Evolutionary conservation across 2,888 invertebrate species (phyloP).

Genomic region (Harpagoxenus sublaevis): DNA sequence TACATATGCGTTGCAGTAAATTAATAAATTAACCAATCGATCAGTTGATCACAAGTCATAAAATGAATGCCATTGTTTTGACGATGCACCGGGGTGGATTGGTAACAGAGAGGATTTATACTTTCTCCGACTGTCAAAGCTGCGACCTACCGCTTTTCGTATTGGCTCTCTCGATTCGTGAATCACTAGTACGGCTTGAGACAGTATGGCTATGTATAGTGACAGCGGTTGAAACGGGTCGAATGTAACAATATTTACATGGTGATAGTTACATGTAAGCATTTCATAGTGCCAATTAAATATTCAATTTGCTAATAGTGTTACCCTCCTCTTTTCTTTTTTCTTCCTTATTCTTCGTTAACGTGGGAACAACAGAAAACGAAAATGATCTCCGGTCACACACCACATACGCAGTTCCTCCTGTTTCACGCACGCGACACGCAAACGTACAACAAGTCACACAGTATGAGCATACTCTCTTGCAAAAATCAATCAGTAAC

Average conservation of each 20-base stretch:
- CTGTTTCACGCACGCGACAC: slow-evolving; percentile 64
- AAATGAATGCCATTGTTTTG: slow-evolving; percentile 14
- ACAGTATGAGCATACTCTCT: slow-evolving; percentile 38
- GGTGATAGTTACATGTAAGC: slow-evolving; percentile 77
- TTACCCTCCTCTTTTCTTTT: slow-evolving; percentile 56
- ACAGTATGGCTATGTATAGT: slow-evolving; percentile 74
- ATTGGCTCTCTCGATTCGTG: slow-evolving; percentile 60
- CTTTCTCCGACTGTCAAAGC: slow-evolving; percentile 44
- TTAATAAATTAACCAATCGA: slow-evolving; percentile 42
- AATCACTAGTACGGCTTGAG: slow-evolving; percentile 72
- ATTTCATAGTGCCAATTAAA: slow-evolving; percentile 77
- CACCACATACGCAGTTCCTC: slow-evolving; percentile 60
- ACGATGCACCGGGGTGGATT: not conserved
- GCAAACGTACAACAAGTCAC: slow-evolving; percentile 51
- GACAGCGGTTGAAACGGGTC: slow-evolving; percentile 75
- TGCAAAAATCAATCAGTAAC: slow-evolving; percentile 77
- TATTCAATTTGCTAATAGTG: slow-evolving; percentile 77
- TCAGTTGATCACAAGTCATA: slow-evolving; percentile 12
- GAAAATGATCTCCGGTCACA: slow-evolving; percentile 69
- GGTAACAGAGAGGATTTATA: slow-evolving; percentile 38
- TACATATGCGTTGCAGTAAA: not conserved
- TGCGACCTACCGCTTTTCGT: slow-evolving; percentile 51
- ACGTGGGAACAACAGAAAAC: slow-evolving; percentile 78
- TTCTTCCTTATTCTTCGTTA: slow-evolving; percentile 53
- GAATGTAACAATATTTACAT: slow-evolving; percentile 80